Evolutionary conservation across 1,140 invertebrate genomes (phyloP).

Genomic region (Stegodyphus mimosarum): DNA sequence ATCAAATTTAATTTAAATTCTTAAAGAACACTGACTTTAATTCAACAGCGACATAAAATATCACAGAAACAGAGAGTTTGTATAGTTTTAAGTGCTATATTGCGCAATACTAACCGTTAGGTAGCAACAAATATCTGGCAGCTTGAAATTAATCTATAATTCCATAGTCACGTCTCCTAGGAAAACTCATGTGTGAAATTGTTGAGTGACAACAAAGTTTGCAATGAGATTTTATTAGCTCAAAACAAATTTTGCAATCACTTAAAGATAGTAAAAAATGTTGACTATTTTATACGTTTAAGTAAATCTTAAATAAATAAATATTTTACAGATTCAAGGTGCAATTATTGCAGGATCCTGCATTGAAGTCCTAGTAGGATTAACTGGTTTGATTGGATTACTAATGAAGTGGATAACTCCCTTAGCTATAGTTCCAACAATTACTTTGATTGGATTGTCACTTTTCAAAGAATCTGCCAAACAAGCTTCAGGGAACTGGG

Average conservation of each 20-base stretch:
- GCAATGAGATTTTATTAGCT: not conserved
- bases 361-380: slow-evolving; percentile 81
- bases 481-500: slow-evolving; percentile 83
- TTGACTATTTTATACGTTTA: not conserved
- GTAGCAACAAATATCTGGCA: no score
- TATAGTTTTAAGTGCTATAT: no score
- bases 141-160: no score
- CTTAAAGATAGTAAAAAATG: not conserved
- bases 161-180: no score
- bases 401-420: slow-evolving; percentile 78
- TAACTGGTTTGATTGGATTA: slow-evolving; percentile 69
- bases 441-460: slow-evolving; percentile 81
- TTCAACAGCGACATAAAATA: no score
- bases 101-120: no score
- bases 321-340: slow-evolving; percentile 74
- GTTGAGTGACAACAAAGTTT: no score
- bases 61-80: no score
- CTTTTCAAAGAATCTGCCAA: slow-evolving; percentile 81
- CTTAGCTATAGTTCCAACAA: slow-evolving; percentile 83
- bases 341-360: slow-evolving; percentile 85
- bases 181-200: no score
- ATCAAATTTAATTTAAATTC: no score
- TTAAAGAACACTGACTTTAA: no score
- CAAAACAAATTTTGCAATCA: not conserved
- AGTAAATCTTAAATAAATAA: not conserved